Conservation (phyloP, 2,888 invertebrate genomes). For the Theodoxus fluviatilis region DNA sequence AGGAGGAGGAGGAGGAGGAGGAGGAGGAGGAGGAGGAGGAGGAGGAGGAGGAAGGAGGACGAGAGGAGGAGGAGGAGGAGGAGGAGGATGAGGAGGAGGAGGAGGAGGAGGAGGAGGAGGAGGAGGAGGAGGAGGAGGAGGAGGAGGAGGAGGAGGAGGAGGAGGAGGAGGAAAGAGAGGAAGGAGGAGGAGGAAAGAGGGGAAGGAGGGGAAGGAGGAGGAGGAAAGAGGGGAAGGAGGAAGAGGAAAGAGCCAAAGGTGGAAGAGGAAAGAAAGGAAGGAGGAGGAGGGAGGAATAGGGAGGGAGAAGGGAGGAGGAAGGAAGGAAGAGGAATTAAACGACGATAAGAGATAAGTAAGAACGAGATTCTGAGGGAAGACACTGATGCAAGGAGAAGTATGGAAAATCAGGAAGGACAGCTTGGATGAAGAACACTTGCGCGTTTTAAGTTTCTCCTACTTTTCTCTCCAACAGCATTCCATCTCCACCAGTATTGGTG, state of each 20-base stretch:
- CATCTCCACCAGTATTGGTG: no score
- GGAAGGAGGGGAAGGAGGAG: neutral
- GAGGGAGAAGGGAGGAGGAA: no score
- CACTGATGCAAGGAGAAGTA: neutral
- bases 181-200: conserved; percentile 5
- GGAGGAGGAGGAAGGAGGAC: neutral
- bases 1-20: neutral
- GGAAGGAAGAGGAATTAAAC: no score
- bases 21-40: neutral
- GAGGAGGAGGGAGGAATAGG: neutral
- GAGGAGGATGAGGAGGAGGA: neutral
- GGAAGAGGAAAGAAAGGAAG: neutral
- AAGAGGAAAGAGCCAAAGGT: neutral
- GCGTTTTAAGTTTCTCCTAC: neutral
- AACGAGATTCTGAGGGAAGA: neutral
- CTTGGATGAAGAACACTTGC: neutral
- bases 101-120: neutral
- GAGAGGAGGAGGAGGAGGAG: neutral
- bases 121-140: neutral
- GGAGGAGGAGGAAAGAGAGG: neutral
- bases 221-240: neutral
- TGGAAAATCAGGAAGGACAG: neutral
- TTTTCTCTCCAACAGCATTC: no score
- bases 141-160: neutral
- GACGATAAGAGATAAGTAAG: neutral